A percentile compares a stretch with the other conserved stretches of the same genome.
phyloP scores from a whole-genome alignment of 2,113 vertebrate genomes.

The Brachypteracias leptosomus region DNA sequence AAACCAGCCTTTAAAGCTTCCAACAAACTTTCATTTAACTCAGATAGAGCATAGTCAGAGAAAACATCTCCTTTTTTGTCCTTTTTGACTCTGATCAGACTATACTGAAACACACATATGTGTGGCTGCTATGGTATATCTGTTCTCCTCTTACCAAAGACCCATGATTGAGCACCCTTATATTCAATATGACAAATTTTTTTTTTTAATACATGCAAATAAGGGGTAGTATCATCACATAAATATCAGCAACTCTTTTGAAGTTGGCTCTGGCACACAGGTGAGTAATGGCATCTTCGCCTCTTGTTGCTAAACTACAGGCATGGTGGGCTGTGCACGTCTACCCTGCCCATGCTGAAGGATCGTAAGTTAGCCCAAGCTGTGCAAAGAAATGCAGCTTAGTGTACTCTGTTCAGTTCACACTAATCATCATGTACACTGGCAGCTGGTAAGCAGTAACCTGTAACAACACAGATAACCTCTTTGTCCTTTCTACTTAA shows the following conservation, averaged over 20 bases:
- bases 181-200: neutral
- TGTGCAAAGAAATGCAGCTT: neutral
- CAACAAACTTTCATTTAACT: neutral
- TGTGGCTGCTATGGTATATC: neutral
- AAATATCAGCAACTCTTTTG: neutral
- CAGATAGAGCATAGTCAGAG: neutral
- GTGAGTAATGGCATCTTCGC: neutral
- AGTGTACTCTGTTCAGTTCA: neutral
- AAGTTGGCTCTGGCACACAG: neutral
- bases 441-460: rapidly evolving
- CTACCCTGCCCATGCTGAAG: neutral
- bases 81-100: neutral
- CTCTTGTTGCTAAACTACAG: neutral
- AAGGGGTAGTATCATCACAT: neutral
- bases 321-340: rapidly evolving
- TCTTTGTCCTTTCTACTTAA: neutral
- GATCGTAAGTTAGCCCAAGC: neutral
- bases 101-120: rapidly evolving
- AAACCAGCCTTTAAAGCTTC: neutral
- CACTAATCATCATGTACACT: rapidly evolving
- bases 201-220: neutral
- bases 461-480: neutral
- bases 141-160: neutral
- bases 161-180: neutral
- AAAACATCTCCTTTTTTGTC: neutral